Conservation (phyloP, 2,113 vertebrate genomes). For the Copsychus sechellarum region DNA sequence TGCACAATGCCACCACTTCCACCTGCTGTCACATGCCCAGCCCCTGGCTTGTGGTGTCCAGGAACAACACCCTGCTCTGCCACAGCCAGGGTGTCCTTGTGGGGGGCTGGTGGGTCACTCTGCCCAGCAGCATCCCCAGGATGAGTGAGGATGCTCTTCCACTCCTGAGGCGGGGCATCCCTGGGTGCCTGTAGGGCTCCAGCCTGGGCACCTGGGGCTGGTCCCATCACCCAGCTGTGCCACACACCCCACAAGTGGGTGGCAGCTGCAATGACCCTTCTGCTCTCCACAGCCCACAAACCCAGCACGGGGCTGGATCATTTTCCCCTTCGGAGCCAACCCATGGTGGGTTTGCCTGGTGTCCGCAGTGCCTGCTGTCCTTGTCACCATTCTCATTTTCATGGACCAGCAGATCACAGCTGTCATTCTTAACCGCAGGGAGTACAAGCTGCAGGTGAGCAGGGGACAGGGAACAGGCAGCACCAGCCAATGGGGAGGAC, state of each 20-base stretch:
- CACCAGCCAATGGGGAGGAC: fast-evolving
- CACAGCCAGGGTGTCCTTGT: background rate
- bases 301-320: constrained; percentile 71
- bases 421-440: constrained; percentile 79
- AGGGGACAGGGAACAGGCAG: background rate
- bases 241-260: background rate
- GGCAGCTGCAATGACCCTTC: background rate
- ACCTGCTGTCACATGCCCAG: fast-evolving
- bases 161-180: background rate
- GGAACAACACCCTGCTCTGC: background rate
- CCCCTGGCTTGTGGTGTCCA: background rate
- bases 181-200: background rate
- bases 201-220: background rate
- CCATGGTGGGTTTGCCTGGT: constrained; percentile 80
- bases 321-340: constrained; percentile 75
- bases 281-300: constrained; percentile 64
- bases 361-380: constrained; percentile 68
- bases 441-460: constrained; percentile 77
- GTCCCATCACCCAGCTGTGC: fast-evolving
- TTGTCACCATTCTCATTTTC: constrained; percentile 81
- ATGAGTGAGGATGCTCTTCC: background rate
- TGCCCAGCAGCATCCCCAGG: background rate
- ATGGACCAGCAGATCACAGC: constrained; percentile 86
- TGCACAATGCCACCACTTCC: background rate
- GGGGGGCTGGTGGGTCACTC: background rate